Conservation (phyloP, 2,113 vertebrate species). For the Bos taurus region ARS-UCD2.0 NC_037342.1:82913501-82914000, state of each 20-base stretch:
- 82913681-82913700: no score
- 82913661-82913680: no score
- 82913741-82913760: no score
- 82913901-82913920: background rate
- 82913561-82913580: background rate
- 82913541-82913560: background rate
- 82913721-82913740: no score
- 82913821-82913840: background rate
- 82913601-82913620: no score
- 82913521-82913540: background rate
- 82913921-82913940: background rate
- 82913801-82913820: accelerated
- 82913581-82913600: no score
- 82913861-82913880: background rate
- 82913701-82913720: no score
- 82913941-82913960: background rate
- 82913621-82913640: no score
- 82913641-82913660: no score
- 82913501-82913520: background rate
- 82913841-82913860: background rate
- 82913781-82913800: background rate
- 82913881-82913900: background rate
- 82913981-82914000: background rate
- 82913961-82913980: background rate
- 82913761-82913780: no score